A percentile compares a stretch with the other conserved stretches of the same genome.
Conservation (phyloP, 2,888 invertebrate species). For the Cephus sareptanus region DNA sequence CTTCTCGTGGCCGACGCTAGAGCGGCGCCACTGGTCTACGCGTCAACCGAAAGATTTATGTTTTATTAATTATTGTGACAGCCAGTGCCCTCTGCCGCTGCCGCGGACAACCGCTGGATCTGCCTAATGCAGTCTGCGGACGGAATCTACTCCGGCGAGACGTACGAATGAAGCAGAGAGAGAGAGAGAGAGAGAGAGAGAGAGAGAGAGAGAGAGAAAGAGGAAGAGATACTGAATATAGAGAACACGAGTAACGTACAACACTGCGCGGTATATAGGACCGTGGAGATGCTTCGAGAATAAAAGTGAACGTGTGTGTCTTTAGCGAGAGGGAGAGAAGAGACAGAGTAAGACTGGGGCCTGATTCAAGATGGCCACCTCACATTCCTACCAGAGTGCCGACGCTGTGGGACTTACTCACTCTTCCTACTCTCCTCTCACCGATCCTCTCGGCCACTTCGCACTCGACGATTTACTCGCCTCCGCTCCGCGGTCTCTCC, state of each 20-base stretch:
- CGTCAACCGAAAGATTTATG: slow-evolving; percentile 42
- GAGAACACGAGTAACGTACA: slow-evolving; percentile 20
- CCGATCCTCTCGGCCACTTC: neutral
- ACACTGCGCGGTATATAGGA: slow-evolving; percentile 15
- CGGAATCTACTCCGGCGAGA: too few species aligned
- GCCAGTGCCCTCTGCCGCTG: too few species aligned
- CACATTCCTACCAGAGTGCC: slow-evolving; percentile 53
- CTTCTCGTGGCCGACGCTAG: too few species aligned
- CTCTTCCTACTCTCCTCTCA: slow-evolving; percentile 18
- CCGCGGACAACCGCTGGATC: slow-evolving; percentile 9
- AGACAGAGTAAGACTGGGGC: slow-evolving; percentile 40
- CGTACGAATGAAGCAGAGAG: slow-evolving; percentile 17
- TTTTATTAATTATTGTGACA: slow-evolving; percentile 59
- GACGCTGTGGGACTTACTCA: neutral
- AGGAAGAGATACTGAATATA: slow-evolving; percentile 10
- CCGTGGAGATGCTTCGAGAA: slow-evolving; percentile 4
- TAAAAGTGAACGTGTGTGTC: slow-evolving; percentile 10
- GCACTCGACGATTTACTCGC: slow-evolving; percentile 6
- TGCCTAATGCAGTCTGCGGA: too few species aligned
- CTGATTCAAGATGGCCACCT: slow-evolving; percentile 60
- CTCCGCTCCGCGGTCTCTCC: slow-evolving; percentile 21
- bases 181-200: neutral
- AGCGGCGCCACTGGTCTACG: too few species aligned
- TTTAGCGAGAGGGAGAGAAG: slow-evolving; percentile 30
- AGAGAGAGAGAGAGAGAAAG: slow-evolving; percentile 27